Evolutionary conservation across 2,888 invertebrate species (phyloP).

Genomic region (Nomada flava): DNA sequence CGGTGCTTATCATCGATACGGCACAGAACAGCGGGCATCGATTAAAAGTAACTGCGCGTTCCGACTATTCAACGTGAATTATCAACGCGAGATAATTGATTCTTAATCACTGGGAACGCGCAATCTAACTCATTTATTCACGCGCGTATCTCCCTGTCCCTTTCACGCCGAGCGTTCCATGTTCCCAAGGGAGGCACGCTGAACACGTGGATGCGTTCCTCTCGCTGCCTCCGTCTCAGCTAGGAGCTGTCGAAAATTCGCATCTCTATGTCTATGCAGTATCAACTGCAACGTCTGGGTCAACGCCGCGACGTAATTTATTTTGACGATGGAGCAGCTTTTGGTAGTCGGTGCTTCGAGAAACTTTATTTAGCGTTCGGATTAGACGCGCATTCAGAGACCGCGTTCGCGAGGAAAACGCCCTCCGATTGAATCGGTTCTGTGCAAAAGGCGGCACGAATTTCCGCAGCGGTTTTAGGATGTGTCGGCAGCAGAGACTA

Average conservation of each 20-base stretch:
- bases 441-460: slow-evolving; percentile 73
- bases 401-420: slow-evolving; percentile 67
- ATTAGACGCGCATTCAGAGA: slow-evolving; percentile 56
- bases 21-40: slow-evolving; percentile 43
- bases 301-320: not conserved
- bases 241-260: too few species aligned
- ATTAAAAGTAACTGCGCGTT: slow-evolving; percentile 55
- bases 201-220: not conserved
- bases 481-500: slow-evolving; percentile 31
- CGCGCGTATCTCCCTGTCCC: slow-evolving; percentile 20
- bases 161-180: not conserved
- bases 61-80: slow-evolving; percentile 54
- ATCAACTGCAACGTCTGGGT: not conserved
- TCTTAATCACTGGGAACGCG: slow-evolving; percentile 50
- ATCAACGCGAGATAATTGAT: slow-evolving; percentile 54
- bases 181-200: not conserved
- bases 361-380: too few species aligned
- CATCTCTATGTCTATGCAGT: too few species aligned
- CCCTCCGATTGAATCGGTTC: slow-evolving; percentile 75
- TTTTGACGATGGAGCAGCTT: too few species aligned
- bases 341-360: not conserved
- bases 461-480: slow-evolving; percentile 61
- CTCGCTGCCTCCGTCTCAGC: not conserved
- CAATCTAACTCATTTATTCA: slow-evolving; percentile 38
- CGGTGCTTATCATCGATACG: slow-evolving; percentile 54